These are phyloP conservation scores for Stegodyphus mimosarum DNA, from an alignment of 1,140 invertebrate species.

Conservation along the genomic window DNA sequence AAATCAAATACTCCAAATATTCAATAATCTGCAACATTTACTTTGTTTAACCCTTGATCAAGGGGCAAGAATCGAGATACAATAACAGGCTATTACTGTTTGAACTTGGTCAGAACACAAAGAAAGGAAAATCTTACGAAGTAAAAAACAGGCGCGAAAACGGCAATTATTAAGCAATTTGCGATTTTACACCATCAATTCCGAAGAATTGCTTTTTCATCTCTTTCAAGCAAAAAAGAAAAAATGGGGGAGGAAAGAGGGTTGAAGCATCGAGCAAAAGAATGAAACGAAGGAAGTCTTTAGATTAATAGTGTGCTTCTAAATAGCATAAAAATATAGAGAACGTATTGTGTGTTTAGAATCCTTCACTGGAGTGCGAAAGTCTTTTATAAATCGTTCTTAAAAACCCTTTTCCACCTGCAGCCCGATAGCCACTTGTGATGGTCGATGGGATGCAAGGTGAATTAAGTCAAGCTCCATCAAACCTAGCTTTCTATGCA, in stretches of 20 bases:
- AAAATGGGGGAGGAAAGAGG: constrained; percentile 16
- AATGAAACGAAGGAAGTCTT: not conserved
- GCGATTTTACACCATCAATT: constrained; percentile 54
- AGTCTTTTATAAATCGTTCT: not conserved
- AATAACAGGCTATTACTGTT: constrained; percentile 33
- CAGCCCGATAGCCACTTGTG: too few species aligned
- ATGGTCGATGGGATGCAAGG: too few species aligned
- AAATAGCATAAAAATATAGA: not conserved
- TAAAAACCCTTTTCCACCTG: too few species aligned
- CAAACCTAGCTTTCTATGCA: too few species aligned
- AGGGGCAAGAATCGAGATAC: constrained; percentile 21
- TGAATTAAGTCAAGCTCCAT: too few species aligned
- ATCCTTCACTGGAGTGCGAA: not conserved
- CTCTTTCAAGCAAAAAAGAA: constrained; percentile 11
- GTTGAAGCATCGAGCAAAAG: not conserved
- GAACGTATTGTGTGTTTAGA: not conserved
- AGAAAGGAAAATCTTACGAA: not conserved
- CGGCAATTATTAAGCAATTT: constrained; percentile 53
- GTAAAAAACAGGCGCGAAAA: constrained; percentile 21
- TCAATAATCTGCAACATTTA: constrained; percentile 15
- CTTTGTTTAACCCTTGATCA: constrained; percentile 25
- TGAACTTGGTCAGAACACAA: constrained; percentile 14
- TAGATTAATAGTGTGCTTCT: constrained; percentile 19
- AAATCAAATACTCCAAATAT: not conserved
- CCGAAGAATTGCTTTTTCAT: constrained; percentile 26